Conservation (phyloP, 1,140 invertebrate species). For the Lethocerus indicus region DNA sequence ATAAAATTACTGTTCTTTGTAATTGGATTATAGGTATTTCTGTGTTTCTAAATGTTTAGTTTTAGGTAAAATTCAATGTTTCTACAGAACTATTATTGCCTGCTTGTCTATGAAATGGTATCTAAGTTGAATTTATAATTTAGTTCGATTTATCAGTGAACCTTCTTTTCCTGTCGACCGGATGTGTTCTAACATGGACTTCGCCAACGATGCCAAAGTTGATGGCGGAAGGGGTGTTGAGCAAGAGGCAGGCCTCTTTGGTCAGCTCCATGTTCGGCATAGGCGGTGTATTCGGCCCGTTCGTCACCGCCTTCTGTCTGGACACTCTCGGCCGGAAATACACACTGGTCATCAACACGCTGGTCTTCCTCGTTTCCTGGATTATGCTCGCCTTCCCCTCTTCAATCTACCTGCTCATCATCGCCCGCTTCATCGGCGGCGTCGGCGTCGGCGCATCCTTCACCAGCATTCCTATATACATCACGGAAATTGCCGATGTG, state of each 20-base stretch:
- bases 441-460: constrained; percentile 61
- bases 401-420: constrained; percentile 38
- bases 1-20: no score
- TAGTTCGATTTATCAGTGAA: not conserved
- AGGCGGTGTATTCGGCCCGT: not conserved
- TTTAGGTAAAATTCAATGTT: no score
- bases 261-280: not conserved
- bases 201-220: not conserved
- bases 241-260: not conserved
- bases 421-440: constrained; percentile 59
- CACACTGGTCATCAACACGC: no score
- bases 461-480: constrained; percentile 67
- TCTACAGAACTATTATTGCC: no score
- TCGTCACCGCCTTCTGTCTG: not conserved
- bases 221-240: not conserved
- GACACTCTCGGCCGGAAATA: not conserved
- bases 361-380: constrained; percentile 36
- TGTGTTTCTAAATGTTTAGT: no score
- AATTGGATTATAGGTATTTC: no score
- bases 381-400: constrained; percentile 45
- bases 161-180: not conserved
- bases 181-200: constrained; percentile 1
- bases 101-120: no score
- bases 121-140: no score
- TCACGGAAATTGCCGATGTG: constrained; percentile 70